phyloP scores from a whole-genome alignment of 1,140 invertebrate species.

The Zaprionus ornatus region DNA sequence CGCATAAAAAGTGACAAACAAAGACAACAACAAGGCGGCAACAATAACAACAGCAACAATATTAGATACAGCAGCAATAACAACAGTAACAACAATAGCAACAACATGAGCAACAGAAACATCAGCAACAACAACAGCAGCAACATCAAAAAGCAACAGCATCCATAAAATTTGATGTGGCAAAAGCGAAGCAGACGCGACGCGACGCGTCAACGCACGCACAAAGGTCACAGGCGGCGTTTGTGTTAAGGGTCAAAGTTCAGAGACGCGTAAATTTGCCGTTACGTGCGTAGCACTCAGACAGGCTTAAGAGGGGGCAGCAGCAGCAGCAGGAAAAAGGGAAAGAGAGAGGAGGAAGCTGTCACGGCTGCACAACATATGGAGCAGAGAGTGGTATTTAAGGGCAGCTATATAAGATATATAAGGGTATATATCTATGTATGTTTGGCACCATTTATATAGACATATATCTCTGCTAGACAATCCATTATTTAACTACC shows the following conservation, averaged over 20 bases:
- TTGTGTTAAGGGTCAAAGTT: constrained; percentile 70
- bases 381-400: not conserved
- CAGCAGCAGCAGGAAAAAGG: not conserved
- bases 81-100: constrained; percentile 17
- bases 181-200: constrained; percentile 40
- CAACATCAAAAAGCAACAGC: constrained; percentile 34
- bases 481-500: not conserved
- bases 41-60: constrained; percentile 16
- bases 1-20: constrained; percentile 67
- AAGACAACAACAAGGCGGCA: constrained; percentile 25
- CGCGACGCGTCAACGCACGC: constrained; percentile 50
- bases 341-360: not conserved
- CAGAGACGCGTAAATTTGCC: constrained; percentile 71
- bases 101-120: constrained; percentile 17
- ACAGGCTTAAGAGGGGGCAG: not conserved
- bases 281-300: constrained; percentile 50
- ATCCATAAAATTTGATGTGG: constrained; percentile 60
- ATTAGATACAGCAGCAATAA: constrained; percentile 23
- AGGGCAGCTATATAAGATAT: not conserved
- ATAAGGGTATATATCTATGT: not conserved
- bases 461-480: not conserved
- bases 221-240: constrained; percentile 65
- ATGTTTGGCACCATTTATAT: not conserved
- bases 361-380: not conserved
- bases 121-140: constrained; percentile 29